Conservation (phyloP, 2,797 vertebrate species). For the Toxotes lorentzi region DNA sequence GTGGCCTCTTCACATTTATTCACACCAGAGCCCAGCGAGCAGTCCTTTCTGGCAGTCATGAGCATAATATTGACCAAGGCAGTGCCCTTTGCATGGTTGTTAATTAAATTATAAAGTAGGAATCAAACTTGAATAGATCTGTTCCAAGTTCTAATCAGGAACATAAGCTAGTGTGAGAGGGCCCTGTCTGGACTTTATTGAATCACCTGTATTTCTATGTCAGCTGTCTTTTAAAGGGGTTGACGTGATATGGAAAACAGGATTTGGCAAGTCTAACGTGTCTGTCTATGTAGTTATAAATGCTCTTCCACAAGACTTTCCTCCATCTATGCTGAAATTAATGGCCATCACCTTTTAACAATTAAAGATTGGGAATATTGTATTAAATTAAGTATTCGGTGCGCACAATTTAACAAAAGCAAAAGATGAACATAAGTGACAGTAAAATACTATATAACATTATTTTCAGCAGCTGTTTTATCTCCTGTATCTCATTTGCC, state of each 20-base stretch:
- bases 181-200: constrained; percentile 59
- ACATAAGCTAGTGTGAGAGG: constrained; percentile 46
- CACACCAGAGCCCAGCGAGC: constrained; percentile 51
- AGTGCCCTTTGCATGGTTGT: constrained; percentile 53
- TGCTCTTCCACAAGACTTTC: constrained; percentile 3
- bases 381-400: neutral
- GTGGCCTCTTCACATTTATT: constrained; percentile 70
- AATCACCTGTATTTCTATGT: constrained; percentile 55
- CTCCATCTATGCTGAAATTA: neutral
- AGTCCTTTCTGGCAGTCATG: constrained; percentile 46
- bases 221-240: constrained; percentile 25
- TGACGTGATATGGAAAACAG: constrained; percentile 48
- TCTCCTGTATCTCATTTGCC: neutral
- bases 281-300: neutral
- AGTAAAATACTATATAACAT: constrained; percentile 1
- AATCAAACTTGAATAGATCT: constrained; percentile 60
- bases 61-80: constrained; percentile 64
- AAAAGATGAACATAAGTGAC: neutral
- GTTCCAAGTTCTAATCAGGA: constrained; percentile 63
- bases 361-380: neutral
- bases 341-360: neutral
- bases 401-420: neutral
- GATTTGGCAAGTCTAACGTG: constrained; percentile 30
- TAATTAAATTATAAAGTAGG: constrained; percentile 72
- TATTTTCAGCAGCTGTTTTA: constrained; percentile 9